Conservation (phyloP, 2,113 vertebrate species). For the Clarias batrachus region DNA sequence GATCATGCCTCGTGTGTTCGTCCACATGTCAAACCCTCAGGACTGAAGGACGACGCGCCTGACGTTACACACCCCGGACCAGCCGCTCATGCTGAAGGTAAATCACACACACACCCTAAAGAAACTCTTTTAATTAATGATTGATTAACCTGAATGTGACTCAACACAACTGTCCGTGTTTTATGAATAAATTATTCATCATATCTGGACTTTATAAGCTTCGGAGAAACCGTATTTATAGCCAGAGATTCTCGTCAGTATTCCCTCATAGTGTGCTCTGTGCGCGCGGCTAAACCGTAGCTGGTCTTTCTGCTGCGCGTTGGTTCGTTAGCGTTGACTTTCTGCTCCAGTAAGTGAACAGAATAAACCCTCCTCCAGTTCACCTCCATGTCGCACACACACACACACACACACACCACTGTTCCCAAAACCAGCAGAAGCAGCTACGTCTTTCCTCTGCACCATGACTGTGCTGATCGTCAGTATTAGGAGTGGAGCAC, state of each 20-base stretch:
- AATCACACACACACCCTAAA: not conserved
- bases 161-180: not conserved
- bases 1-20: slow-evolving; percentile 47
- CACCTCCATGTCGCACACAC: not conserved
- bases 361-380: not conserved
- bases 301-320: not conserved
- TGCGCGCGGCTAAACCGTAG: not conserved
- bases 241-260: not conserved
- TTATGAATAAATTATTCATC: not conserved
- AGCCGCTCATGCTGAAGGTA: slow-evolving; percentile 62
- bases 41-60: slow-evolving; percentile 67
- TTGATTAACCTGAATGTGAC: not conserved
- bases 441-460: not conserved
- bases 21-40: slow-evolving; percentile 62
- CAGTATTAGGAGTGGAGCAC: not conserved
- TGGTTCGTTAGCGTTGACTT: not conserved
- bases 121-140: not conserved
- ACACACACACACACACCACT: not conserved
- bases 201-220: not conserved
- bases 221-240: not conserved
- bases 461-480: not conserved
- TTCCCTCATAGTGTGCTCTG: not conserved
- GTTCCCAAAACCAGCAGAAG: not conserved
- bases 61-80: slow-evolving; percentile 45
- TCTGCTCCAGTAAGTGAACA: not conserved